Base-by-base conservation (phyloP, 1,140 invertebrate genomes). In the Heliothis subflexa region DNA sequence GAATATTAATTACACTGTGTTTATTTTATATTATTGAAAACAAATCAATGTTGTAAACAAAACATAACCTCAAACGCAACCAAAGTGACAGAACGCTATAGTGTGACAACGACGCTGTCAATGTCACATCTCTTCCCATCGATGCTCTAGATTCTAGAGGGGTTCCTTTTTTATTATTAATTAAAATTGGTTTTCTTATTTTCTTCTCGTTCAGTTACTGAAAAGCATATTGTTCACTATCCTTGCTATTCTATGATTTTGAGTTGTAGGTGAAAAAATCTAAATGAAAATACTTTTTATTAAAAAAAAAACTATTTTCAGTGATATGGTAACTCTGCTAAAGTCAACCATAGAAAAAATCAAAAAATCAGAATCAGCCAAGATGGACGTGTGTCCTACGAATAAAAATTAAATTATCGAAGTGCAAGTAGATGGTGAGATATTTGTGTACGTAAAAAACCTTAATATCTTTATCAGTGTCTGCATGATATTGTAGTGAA, bases 381-480 rank as follows among this genome's bases (percentile, higher is more conserved):
- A 92, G 89, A 93, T 93, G 91, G 91, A 92, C 89, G 91, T 92
- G 81, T 88, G 82, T 84, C 87, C 79, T 86, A 81, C 78, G 80
- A 83, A 81, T 77, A 83, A 81, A 83, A 84, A 84, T 81, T 86
- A 82, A 78, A 80, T 78, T 80, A 83, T 50, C 76, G 14, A 52
- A 64, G 76, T 77, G 49, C 72, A 76, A 70, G 70, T 78, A 83
- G 87, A 84, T 83, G 87, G 88, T 91, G 45, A 88, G 86, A 80
- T 81, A 64, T 52, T 16, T 52, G 81, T 80, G 80, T 81, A 83
- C 28, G 80, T 77, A 40, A 57, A 64, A 85, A 68, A 83, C 70
- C 81, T 80, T 75, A n/a, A 71, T 82, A 59, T 49, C 13, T 47
- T 77, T 28, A 33, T 16, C 33, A 55, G n/a, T 71, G 14, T 11